Base-by-base conservation (phyloP, 2,888 invertebrate genomes). In the Caenorhabditis uteleia region DNA sequence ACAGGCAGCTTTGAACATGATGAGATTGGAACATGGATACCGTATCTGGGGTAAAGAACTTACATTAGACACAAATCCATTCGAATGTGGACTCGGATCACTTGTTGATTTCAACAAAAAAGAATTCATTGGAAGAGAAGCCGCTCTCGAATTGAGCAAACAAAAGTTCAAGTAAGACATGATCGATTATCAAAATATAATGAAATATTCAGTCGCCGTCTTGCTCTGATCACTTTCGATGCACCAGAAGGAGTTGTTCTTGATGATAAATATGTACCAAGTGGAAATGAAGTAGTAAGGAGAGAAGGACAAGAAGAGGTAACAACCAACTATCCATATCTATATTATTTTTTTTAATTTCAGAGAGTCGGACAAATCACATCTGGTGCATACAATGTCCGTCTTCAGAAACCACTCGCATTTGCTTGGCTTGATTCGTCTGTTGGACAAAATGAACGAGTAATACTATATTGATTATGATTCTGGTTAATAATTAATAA, bases 351-450 rank as follows among this genome's bases (percentile, higher is more conserved):
- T 38, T 7, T 38, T 18, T 7, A 6, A 38, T 70, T 75, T n/a
- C 64, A 85, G 85, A 80, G 84, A 33, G 83, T 86, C 43, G 86
- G 86, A 3, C 83, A 84, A 70, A 84, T 84, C 12, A 86, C 86
- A 1, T 85, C 85, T 3, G 86, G 85, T 3, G 77, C 81, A 36
- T 86, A 77, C 74, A 84, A 85, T 33, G 83, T 81, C 56, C 76
- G 81, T 25, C 78, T 84, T 10, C 75, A 80, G 27, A 70, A 80
- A 33, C 80, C 84, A 23, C 69, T 86, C 14, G 84, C 84, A n/a
- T 84, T 85, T 67, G 86, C 84, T 5, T 86, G 85, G 75, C 51
- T 86, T n/a, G 84, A 85, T 29, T 45, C 61, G 10, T 64, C 72
- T 8, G 70, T 77, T 18, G 54, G 64, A 27, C 45, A 56, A 16